Percentiles rank a stretch among this genome's conserved stretches.
These are phyloP conservation scores for Neuroterus valhalla DNA, from an alignment of 1,140 invertebrate species.

Conservation along the genomic window DNA sequence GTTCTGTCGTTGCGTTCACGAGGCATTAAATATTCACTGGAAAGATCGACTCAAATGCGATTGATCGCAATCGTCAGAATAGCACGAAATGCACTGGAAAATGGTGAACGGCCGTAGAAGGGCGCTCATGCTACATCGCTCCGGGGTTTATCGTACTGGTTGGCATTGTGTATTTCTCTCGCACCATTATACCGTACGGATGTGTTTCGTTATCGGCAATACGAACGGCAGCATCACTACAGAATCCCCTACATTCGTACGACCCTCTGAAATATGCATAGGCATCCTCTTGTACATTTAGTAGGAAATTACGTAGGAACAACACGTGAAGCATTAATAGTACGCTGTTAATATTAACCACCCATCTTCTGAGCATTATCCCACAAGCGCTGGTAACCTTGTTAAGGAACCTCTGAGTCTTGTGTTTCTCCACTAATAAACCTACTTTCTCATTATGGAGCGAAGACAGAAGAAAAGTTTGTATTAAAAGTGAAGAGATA, in stretches of 20 bases:
- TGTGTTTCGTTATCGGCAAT: constrained; percentile 28
- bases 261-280: constrained; percentile 62
- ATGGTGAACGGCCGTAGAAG: constrained; percentile 12
- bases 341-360: constrained; percentile 68
- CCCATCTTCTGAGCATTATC: too few relatives aligned
- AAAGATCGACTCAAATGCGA: too few relatives aligned
- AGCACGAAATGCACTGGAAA: not conserved
- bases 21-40: too few relatives aligned
- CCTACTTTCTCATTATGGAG: too few relatives aligned
- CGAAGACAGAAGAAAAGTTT: too few relatives aligned
- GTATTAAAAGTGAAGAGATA: too few relatives aligned
- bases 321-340: constrained; percentile 60
- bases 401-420: too few relatives aligned
- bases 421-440: too few relatives aligned
- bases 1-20: too few relatives aligned
- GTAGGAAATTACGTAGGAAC: constrained; percentile 68
- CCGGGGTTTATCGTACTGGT: constrained; percentile 14
- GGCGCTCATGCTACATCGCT: constrained; percentile 28
- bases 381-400: too few relatives aligned
- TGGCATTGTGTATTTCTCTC: not conserved
- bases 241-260: constrained; percentile 14
- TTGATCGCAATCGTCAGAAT: too few relatives aligned
- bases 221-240: constrained; percentile 8
- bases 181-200: constrained; percentile 1
- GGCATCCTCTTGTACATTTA: constrained; percentile 63